Evolutionary conservation across 2,888 invertebrate genomes (phyloP), one percentile per base, ranked within the genome.

Genomic region (Agriopis aurantiaria): DNA sequence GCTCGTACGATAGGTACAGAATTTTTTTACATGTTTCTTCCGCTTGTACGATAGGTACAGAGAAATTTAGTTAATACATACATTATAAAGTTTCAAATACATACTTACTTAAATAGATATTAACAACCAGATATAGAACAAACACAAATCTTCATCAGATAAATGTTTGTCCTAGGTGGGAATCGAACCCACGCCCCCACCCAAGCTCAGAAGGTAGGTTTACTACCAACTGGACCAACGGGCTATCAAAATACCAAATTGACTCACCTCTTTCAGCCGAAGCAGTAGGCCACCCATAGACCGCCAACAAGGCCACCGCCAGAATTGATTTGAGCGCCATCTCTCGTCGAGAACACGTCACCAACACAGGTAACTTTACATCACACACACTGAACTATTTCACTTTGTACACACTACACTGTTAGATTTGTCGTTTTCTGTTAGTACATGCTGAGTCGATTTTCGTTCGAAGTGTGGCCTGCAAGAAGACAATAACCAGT

Each of bases 241-340:
- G 4, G 9, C 45, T 10, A 10, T 46, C 10, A 52, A 23, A 33
- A 52, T 23, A 52, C 0, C 8, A 33, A 59, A 8, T 10, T 40
- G 49, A 75, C 73, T 71, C 71, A 87, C 86, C 86, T 87, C 82
- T 87, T 78, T 87, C 86, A 75, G 82, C 82, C 62, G 75, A 68
- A 41, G 80, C 82, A 46, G 74, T 64, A 60, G 78, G 78, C 56
- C 80, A 75, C 64, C 79, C 82, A 76, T 81, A 59, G 79, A 81
- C 76, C 41, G 81, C 79, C 76, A 84, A 63, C 48, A 81, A 71
- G 77, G 82, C 78, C 76, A 82, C 78, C 75, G 79, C 72, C 59
- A 86, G 65, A 75, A 84, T 69, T 60, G 80, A 69, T 78, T 83
- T 84, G 68, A 81, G 72, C 82, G 86, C 86, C 86, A 87, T 87